A percentile compares a stretch with the other conserved stretches of the same genome.
These are phyloP conservation scores for Stichodactyla mertensii DNA, from an alignment of 64 coral and sea anemone species.

Conservation along the genomic window DNA sequence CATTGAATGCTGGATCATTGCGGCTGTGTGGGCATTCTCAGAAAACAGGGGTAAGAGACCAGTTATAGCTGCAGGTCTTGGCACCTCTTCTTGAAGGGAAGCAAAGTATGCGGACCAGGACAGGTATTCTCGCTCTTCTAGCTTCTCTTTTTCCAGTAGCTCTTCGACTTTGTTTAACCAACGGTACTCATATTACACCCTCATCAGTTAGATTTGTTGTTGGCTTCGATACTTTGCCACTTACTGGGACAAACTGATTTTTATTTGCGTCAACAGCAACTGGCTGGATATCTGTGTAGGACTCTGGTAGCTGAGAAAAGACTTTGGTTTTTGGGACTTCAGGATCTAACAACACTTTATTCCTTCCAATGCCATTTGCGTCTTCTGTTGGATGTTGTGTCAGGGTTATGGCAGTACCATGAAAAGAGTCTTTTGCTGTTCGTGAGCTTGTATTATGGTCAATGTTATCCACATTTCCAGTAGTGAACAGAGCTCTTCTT, in stretches of 20 bases:
- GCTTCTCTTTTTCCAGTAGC: constrained; percentile 22
- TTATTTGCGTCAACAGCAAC: constrained; percentile 2
- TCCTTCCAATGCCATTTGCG: not conserved
- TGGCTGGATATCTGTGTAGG: constrained; percentile 16
- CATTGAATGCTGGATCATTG: constrained; percentile 23
- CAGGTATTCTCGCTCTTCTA: constrained; percentile 11
- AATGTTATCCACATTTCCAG: constrained; percentile 4
- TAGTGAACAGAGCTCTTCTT: not conserved
- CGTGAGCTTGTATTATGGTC: constrained; percentile 9
- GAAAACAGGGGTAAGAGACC: constrained; percentile 17
- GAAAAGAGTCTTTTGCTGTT: not conserved
- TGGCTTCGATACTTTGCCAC: constrained; percentile 7
- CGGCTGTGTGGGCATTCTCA: constrained; percentile 16
- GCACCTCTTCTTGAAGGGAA: constrained; percentile 11
- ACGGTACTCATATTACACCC: constrained; percentile 14
- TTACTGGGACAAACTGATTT: constrained; percentile 12
- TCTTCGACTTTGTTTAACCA: constrained; percentile 22
- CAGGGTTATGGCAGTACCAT: not conserved
- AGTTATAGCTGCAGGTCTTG: constrained; percentile 17
- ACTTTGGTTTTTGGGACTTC: constrained; percentile 20
- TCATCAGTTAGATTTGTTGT: constrained; percentile 8
- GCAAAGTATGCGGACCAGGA: constrained; percentile 25
- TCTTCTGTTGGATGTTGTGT: not conserved
- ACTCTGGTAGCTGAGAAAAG: constrained; percentile 24
- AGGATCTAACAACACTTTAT: not conserved